phyloP scores from a whole-genome alignment of 2,888 invertebrate genomes.

The Drosophila merina region DNA sequence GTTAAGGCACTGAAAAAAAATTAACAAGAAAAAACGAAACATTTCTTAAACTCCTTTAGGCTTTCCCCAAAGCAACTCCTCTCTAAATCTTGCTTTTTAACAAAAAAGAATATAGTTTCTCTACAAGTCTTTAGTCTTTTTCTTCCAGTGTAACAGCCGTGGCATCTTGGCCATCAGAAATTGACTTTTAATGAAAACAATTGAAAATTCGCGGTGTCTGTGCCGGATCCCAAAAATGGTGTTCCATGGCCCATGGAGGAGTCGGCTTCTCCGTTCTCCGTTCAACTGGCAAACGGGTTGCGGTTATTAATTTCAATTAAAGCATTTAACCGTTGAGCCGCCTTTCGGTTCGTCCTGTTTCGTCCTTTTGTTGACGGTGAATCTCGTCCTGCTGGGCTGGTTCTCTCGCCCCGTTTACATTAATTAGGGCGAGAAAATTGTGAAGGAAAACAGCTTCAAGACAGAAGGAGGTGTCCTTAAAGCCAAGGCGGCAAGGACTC shows the following conservation, averaged over 20 bases:
- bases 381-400: conserved; percentile 3
- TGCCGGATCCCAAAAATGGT: conserved; percentile 32
- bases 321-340: conserved; percentile 76
- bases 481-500: neutral
- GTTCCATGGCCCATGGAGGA: conserved; percentile 13
- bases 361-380: conserved; percentile 66
- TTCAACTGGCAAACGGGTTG: conserved; percentile 49
- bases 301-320: conserved; percentile 81
- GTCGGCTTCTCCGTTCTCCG: neutral
- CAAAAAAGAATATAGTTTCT: neutral
- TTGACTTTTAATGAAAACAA: conserved; percentile 81
- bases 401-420: conserved; percentile 35
- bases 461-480: conserved; percentile 1
- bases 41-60: too few species aligned
- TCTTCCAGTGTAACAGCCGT: conserved; percentile 7
- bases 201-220: conserved; percentile 66
- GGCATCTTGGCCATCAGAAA: conserved; percentile 49
- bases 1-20: neutral
- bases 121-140: neutral
- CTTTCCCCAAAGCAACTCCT: too few species aligned
- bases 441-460: conserved; percentile 35
- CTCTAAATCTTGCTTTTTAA: too few species aligned
- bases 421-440: conserved; percentile 76
- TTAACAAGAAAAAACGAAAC: too few species aligned
- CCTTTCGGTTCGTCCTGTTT: conserved; percentile 20